Conservation (phyloP, 2,113 vertebrate species). For the Pteropus alecto region DNA sequence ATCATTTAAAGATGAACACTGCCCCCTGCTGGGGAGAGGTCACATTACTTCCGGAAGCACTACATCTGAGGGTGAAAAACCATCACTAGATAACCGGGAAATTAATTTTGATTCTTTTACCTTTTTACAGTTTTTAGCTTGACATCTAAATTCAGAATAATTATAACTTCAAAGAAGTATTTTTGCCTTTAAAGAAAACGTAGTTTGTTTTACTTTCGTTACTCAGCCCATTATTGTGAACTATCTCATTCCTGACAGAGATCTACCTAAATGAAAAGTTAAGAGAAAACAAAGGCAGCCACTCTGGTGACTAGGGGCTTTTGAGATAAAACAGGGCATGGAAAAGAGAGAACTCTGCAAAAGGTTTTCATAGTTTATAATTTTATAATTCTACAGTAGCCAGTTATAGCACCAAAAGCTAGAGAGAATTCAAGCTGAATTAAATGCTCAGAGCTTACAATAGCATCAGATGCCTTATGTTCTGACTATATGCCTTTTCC, state of each 20-base stretch:
- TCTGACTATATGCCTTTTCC: background rate
- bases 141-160: background rate
- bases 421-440: background rate
- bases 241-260: background rate
- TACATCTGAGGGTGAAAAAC: background rate
- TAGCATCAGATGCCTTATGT: background rate
- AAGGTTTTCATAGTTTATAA: background rate
- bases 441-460: background rate
- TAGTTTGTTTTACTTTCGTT: background rate
- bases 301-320: background rate
- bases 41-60: background rate
- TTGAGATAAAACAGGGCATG: background rate
- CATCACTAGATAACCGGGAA: accelerated
- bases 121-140: background rate
- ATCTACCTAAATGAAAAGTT: background rate
- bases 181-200: background rate
- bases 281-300: background rate
- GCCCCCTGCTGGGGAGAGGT: constrained; percentile 82
- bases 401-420: background rate
- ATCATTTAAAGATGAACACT: constrained; percentile 82
- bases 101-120: background rate
- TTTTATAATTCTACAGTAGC: background rate
- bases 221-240: background rate
- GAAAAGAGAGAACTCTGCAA: background rate
- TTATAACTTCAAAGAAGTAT: background rate